Conservation (phyloP, 2,797 vertebrate genomes). For the Streptopelia turtur region DNA sequence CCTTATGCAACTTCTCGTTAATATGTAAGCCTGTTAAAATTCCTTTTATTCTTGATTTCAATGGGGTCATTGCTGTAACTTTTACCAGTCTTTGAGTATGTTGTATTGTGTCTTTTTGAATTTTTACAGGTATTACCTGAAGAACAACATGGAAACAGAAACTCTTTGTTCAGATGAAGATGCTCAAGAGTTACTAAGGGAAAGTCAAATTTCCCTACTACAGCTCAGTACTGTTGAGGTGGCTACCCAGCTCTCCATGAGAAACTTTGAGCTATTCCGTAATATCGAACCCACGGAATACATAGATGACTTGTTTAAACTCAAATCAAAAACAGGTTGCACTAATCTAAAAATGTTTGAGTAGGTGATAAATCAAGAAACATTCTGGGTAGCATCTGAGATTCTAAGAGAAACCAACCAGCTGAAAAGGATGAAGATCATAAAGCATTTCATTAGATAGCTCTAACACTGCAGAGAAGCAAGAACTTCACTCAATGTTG, state of each 20-base stretch:
- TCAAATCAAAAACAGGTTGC: slow-evolving; percentile 87
- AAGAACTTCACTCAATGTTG: slow-evolving; percentile 99
- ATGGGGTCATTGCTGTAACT: not conserved
- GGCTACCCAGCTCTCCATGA: slow-evolving; percentile 96
- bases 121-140: slow-evolving; percentile 92
- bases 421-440: slow-evolving; percentile 96
- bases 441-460: slow-evolving; percentile 99
- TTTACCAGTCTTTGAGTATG: not conserved
- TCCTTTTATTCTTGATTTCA: not conserved
- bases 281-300: slow-evolving; percentile 98
- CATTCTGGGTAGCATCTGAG: slow-evolving; percentile 98
- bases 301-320: slow-evolving; percentile 96
- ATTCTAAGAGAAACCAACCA: slow-evolving; percentile 95
- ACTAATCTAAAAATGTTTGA: slow-evolving; percentile 96
- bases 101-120: not conserved
- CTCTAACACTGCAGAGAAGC: slow-evolving; percentile 96
- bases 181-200: slow-evolving; percentile 93
- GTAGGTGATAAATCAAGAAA: slow-evolving; percentile 98
- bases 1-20: not conserved
- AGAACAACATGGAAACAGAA: slow-evolving; percentile 99
- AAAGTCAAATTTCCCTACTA: slow-evolving; percentile 92
- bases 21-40: not conserved
- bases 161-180: slow-evolving; percentile 97
- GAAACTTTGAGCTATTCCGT: slow-evolving; percentile 95
- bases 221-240: slow-evolving; percentile 98